These are phyloP conservation scores for Tachysurus vachellii DNA, from an alignment of 2,113 vertebrate species.

Conservation along the genomic window DNA sequence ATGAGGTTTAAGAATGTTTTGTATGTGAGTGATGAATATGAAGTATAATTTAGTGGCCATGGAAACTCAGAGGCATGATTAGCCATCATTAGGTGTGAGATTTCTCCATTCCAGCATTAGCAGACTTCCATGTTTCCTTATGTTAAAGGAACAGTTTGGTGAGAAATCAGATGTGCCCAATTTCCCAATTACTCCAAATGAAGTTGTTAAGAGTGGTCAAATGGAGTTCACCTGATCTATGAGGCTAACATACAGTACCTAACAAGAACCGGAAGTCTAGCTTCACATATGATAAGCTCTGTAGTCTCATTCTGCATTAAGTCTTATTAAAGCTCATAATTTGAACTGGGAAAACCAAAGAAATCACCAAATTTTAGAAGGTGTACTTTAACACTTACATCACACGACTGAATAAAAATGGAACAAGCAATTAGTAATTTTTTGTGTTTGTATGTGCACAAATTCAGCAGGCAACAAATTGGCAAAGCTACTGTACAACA, in stretches of 20 bases:
- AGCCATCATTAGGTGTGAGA: constrained; percentile 8
- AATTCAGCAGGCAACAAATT: not conserved
- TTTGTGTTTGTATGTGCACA: not conserved
- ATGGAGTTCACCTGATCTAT: not conserved
- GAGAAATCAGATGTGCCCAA: not conserved
- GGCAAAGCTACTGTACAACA: not conserved
- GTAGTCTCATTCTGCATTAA: not conserved
- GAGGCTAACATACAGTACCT: not conserved
- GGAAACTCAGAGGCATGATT: constrained; percentile 19
- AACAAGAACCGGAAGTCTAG: not conserved
- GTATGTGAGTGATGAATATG: constrained; percentile 36
- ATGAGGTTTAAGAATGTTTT: constrained; percentile 22
- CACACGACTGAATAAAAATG: not conserved
- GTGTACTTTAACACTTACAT: not conserved
- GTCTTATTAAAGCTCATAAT: not conserved
- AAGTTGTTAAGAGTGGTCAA: no score
- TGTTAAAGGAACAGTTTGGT: not conserved
- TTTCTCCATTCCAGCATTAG: constrained; percentile 1
- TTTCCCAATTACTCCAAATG: not conserved
- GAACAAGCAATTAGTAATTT: not conserved
- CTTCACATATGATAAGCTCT: not conserved
- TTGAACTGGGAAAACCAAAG: not conserved
- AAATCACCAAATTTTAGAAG: not conserved
- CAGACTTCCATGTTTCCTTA: constrained; percentile 4
- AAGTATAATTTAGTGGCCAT: constrained; percentile 27